Percentiles rank a stretch among this genome's conserved stretches.
Conservation (phyloP, 1,140 invertebrate genomes). For the Platyura marginata region DNA sequence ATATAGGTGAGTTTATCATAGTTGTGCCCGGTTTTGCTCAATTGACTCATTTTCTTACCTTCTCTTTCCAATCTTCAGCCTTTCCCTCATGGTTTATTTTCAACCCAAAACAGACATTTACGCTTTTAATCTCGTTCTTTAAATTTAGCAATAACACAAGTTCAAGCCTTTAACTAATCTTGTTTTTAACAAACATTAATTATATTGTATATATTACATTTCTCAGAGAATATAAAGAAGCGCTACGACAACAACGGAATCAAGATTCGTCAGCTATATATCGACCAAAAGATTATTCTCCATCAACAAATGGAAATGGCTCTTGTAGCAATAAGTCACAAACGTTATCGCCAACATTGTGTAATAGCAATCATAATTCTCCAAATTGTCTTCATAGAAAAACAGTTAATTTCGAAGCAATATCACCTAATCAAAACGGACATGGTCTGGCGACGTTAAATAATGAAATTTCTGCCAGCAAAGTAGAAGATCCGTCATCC, state of each 20-base stretch:
- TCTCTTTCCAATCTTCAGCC: too few relatives aligned
- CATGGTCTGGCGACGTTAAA: neutral
- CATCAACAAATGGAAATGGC: constrained; percentile 25
- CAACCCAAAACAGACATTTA: too few relatives aligned
- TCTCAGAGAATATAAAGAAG: constrained; percentile 79
- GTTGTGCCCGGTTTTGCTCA: too few relatives aligned
- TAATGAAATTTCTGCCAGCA: constrained; percentile 1
- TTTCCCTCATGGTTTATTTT: too few relatives aligned
- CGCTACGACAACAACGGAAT: constrained; percentile 59
- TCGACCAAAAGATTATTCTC: constrained; percentile 33
- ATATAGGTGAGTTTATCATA: constrained; percentile 58
- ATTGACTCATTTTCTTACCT: too few relatives aligned
- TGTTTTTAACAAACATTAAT: too few relatives aligned
- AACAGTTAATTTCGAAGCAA: too few relatives aligned
- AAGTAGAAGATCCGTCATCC: constrained; percentile 15
- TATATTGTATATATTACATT: too few relatives aligned
- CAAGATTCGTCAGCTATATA: constrained; percentile 53
- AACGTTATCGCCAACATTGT: neutral
- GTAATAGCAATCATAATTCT: neutral
- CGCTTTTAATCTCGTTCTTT: too few relatives aligned
- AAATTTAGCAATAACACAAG: too few relatives aligned
- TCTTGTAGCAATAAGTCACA: constrained; percentile 12
- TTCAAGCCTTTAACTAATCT: too few relatives aligned
- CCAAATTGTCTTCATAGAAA: neutral
- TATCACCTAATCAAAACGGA: neutral